Base-by-base conservation (phyloP, 2,888 invertebrate genomes). In the Aricia artaxerxes region DNA sequence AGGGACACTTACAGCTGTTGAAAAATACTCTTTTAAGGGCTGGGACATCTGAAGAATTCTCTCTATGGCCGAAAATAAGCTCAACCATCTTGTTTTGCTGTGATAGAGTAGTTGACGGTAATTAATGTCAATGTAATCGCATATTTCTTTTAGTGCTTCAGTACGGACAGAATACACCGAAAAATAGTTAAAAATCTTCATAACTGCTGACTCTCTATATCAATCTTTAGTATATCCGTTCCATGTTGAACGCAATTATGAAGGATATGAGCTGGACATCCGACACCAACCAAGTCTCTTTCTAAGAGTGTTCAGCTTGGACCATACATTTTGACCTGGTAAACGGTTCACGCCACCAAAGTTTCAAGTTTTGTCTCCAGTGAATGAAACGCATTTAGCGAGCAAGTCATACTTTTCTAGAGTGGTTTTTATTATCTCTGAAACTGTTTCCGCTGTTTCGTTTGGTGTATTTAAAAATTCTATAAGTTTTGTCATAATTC, bases 61-160 rank as follows among this genome's bases (percentile, higher is more conserved):
- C 80, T 85, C 85, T 13, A 86, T 83, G 24, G 84, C 85, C 73
- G 84, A 85, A 81, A 84, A 83, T 0, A 85, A 81, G 49, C 83
- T 84, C 1, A 83, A 81, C 83, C 83, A 85, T 75, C 84, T 57
- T 2, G 84, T 85, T 72, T 85, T 84, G 80, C 81, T 82, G 72
- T 84, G 83, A 75, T n/a, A 84, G 60, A 84, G 53, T 4, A 85
- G 75, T 80, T 85, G 81, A 57, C 84, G 79, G 78, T 83, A 84
- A 64, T 81, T 78, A 44, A 80, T 69, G 44, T 82, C 81, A 79
- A 81, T 35, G 35, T 35, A 35, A 35, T 35, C 35, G 35, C 35
- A 35, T 35, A 35, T 35, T 35, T 35, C 1, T 35, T 35, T 35
- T 35, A 35, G 35, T 35, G 35, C 35, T 35, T 35, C 35, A 35